Percentiles rank a stretch among this genome's conserved stretches.
Conservation (phyloP, 2,888 invertebrate genomes). For the Odontocerum albicorne region DNA sequence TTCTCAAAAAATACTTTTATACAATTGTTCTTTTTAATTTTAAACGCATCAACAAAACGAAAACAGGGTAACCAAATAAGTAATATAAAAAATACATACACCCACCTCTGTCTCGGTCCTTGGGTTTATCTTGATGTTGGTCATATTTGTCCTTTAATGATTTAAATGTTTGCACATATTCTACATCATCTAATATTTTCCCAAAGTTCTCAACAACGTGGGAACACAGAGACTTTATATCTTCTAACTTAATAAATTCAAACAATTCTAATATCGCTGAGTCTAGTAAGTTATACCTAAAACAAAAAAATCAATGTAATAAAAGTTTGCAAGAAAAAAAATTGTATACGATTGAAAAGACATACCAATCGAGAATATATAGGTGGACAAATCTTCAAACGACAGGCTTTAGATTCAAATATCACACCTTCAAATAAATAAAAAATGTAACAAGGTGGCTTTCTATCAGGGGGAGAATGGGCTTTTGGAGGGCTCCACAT, state of each 20-base stretch:
- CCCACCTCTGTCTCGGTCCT: constrained; percentile 79
- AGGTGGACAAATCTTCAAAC: too few relatives aligned
- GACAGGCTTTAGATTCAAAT: too few relatives aligned
- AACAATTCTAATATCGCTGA: constrained; percentile 99
- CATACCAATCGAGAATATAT: too few relatives aligned
- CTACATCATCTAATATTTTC: constrained; percentile 89
- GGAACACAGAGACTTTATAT: constrained; percentile 85
- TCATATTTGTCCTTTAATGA: constrained; percentile 87
- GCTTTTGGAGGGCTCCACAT: too few relatives aligned
- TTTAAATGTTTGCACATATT: constrained; percentile 98
- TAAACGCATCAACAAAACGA: background rate
- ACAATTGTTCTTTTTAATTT: too few relatives aligned
- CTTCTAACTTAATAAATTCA: constrained; percentile 96
- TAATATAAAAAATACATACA: constrained; percentile 29
- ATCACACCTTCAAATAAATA: too few relatives aligned
- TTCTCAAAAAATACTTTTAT: too few relatives aligned
- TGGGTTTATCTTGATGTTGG: constrained; percentile 88
- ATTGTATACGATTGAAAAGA: too few relatives aligned
- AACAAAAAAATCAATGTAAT: constrained; percentile 37
- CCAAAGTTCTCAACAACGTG: constrained; percentile 97
- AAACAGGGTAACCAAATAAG: background rate
- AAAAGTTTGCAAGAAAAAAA: background rate
- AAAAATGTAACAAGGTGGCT: too few relatives aligned
- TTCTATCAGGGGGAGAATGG: too few relatives aligned
- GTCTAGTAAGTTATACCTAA: constrained; percentile 92